Base-by-base conservation (phyloP, 2,888 invertebrate species). In the Acronicta alni region DNA sequence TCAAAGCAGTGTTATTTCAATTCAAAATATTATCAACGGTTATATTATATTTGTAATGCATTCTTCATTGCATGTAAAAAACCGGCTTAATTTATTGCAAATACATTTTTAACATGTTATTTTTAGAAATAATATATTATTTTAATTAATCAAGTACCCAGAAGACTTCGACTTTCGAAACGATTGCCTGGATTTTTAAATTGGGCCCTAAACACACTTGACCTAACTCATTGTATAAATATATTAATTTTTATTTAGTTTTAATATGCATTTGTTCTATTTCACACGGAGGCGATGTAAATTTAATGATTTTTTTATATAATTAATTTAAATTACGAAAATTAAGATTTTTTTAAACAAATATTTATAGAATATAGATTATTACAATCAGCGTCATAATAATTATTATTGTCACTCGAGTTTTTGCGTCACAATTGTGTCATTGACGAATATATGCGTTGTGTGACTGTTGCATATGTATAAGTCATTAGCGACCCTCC, bases 231-330 rank as follows among this genome's bases (percentile, higher is more conserved):
- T 57, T 61, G 76, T 74, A 75, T 72, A 75, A 47, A 75, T 48
- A 56, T 64, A 66, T 63, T 52, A 61, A 55, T 74, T 67, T 64
- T 82, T 74, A 82, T 85, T 81, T 82, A 81, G 75, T 84, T 77
- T 65, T 77, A 76, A 72, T 56, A 58, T 64, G 83, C 83, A 85
- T 79, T 84, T 79, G 82, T 84, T 79, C 61, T 72, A 63, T 70
- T 67, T 79, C 67, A 77, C 75, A 66, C 63, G 45, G 54, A 67
- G 60, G 47, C 14, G 53, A 71, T 78, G 70, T 78, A 78, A 74
- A 75, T 79, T 67, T 80, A 76, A 66, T 63, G 54, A 61, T 59
- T 73, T 55, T 69, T 66, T 64, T 43, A 67, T 56, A 44, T 54
- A 65, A 66, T 67, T 35, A 35, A 35, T 68, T 67, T 64, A 67